These are phyloP conservation scores for Clistopyga incitator DNA, from an alignment of 2,888 invertebrate genomes.

Conservation along the genomic window DNA sequence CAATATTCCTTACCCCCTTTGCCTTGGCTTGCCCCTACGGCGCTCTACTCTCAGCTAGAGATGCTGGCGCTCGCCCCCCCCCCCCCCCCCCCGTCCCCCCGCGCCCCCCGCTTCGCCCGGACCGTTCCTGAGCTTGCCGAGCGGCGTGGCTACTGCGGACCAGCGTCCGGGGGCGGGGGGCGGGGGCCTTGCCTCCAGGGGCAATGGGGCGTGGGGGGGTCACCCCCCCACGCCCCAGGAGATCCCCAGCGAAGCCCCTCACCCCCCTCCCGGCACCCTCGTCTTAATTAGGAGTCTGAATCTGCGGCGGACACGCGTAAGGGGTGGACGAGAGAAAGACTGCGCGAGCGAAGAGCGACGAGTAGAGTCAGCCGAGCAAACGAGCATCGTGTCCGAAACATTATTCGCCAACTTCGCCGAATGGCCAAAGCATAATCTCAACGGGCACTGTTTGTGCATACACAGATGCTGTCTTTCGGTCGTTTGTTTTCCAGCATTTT, in stretches of 20 bases:
- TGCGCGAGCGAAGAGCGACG: conserved; percentile 65
- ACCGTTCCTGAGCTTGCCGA: conserved; percentile 70
- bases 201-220: too few species aligned
- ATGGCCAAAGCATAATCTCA: conserved; percentile 57
- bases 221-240: conserved; percentile 52
- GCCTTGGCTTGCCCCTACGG: conserved; percentile 82
- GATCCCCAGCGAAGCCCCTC: conserved; percentile 79
- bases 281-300: conserved; percentile 94
- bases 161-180: neutral
- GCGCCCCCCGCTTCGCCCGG: conserved; percentile 41
- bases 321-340: conserved; percentile 68
- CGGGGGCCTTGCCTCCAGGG: too few species aligned
- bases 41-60: conserved; percentile 63
- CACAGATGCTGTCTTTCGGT: conserved; percentile 5
- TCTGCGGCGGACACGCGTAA: conserved; percentile 92
- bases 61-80: conserved; percentile 43
- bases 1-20: conserved; percentile 85
- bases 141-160: conserved; percentile 62
- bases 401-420: conserved; percentile 81
- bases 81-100: conserved; percentile 36
- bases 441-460: conserved; percentile 40
- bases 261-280: conserved; percentile 86
- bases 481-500: neutral
- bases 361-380: conserved; percentile 65
- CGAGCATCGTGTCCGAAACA: conserved; percentile 83